phyloP scores from a whole-genome alignment of 2,888 invertebrate genomes.

The Tipula vernalis region DNA sequence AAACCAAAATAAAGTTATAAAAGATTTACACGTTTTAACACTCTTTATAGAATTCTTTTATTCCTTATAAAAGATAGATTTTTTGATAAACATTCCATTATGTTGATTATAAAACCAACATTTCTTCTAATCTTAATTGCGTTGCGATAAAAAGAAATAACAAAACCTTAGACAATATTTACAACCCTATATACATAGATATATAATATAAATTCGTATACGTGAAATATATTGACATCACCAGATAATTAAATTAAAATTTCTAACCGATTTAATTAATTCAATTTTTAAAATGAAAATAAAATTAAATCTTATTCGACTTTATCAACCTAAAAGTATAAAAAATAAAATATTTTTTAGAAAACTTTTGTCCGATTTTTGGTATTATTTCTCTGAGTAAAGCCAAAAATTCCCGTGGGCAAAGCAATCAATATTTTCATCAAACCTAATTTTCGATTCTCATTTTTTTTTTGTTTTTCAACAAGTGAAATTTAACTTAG shows the following conservation, averaged over 20 bases:
- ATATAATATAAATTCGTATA: not conserved
- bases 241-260: not conserved
- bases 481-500: not conserved
- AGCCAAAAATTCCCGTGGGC: not conserved
- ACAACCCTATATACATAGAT: not conserved
- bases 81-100: not conserved
- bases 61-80: too few relatives aligned
- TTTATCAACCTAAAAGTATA: not conserved
- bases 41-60: too few relatives aligned
- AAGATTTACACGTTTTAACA: too few relatives aligned
- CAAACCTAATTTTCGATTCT: not conserved
- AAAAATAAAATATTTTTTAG: not conserved
- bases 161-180: not conserved
- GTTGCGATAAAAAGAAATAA: not conserved
- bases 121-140: not conserved
- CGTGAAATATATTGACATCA: not conserved
- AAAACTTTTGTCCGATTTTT: not conserved
- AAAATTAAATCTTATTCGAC: not conserved
- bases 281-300: not conserved
- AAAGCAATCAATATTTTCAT: not conserved
- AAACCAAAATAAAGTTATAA: too few relatives aligned
- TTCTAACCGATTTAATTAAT: not conserved
- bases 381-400: not conserved
- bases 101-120: not conserved
- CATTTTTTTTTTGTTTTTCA: not conserved